Percentiles rank a stretch among this genome's conserved stretches.
These are phyloP conservation scores for Hippolais icterina DNA, from an alignment of 2,113 vertebrate genomes.

Conservation along the genomic window DNA sequence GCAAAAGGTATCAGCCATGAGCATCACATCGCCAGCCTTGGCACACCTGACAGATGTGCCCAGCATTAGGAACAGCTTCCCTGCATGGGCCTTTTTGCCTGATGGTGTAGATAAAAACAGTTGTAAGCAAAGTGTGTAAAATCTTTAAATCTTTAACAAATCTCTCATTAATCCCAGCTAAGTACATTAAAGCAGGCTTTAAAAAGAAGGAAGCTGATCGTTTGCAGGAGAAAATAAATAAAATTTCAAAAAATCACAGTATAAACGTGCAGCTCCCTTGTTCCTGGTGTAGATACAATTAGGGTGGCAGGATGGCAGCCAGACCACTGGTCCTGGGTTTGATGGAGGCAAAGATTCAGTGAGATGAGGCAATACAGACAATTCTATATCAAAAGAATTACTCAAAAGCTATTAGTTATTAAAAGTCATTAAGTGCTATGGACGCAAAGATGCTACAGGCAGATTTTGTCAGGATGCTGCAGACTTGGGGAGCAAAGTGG, in stretches of 20 bases:
- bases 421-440: no score
- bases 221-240: neutral
- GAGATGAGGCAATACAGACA: neutral
- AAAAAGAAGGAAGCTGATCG: constrained; percentile 15
- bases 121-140: constrained; percentile 25
- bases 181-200: constrained; percentile 56
- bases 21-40: neutral
- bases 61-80: neutral
- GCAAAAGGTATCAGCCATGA: neutral
- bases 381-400: neutral
- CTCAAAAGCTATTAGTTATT: neutral
- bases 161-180: constrained; percentile 59
- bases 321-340: neutral
- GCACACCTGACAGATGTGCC: neutral
- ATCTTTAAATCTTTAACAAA: constrained; percentile 59
- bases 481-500: neutral
- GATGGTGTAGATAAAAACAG: constrained; percentile 19
- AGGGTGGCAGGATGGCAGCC: neutral
- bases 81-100: neutral
- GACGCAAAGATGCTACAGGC: neutral
- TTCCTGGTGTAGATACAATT: neutral
- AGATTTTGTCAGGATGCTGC: neutral
- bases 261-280: neutral
- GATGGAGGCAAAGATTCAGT: neutral
- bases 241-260: neutral